A percentile compares a stretch with the other conserved stretches of the same genome.
phyloP scores from a whole-genome alignment of 2,797 vertebrate genomes.

The Thunnus albacares region DNA sequence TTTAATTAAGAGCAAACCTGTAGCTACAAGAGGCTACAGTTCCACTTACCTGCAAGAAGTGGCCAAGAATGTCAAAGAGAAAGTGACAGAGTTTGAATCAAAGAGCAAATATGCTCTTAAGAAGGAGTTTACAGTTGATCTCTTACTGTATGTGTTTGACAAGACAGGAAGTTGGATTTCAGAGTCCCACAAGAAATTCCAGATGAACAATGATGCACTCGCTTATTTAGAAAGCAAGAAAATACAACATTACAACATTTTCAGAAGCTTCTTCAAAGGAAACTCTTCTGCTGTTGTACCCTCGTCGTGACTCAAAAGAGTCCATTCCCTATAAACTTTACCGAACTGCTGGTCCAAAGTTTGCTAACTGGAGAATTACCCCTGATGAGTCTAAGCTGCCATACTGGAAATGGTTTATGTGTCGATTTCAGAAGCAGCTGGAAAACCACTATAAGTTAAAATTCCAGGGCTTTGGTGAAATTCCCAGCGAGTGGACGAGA shows the following conservation, averaged over 20 bases:
- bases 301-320: accelerated
- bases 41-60: too few species aligned
- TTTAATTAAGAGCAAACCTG: background rate
- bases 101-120: too few species aligned
- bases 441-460: slow-evolving; percentile 36
- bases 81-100: too few species aligned
- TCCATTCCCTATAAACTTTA: slow-evolving; percentile 37
- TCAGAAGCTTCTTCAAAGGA: slow-evolving; percentile 54
- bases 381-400: slow-evolving; percentile 57
- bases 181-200: slow-evolving; percentile 6
- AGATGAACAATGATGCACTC: background rate
- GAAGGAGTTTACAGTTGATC: too few species aligned
- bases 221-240: slow-evolving; percentile 43
- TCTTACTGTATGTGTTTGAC: slow-evolving; percentile 43
- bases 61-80: too few species aligned
- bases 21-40: too few species aligned
- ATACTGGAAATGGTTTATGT: slow-evolving; percentile 79
- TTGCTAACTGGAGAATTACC: slow-evolving; percentile 64
- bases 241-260: slow-evolving; percentile 35
- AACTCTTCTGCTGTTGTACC: slow-evolving; percentile 50
- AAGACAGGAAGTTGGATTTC: slow-evolving; percentile 7
- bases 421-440: slow-evolving; percentile 62
- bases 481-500: slow-evolving; percentile 52
- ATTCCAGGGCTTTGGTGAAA: slow-evolving; percentile 42
- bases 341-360: slow-evolving; percentile 45